A percentile compares a stretch with the other conserved stretches of the same genome.
These are phyloP conservation scores for Drosophila neutralis DNA, from an alignment of 2,888 invertebrate species.

Conservation along the genomic window DNA sequence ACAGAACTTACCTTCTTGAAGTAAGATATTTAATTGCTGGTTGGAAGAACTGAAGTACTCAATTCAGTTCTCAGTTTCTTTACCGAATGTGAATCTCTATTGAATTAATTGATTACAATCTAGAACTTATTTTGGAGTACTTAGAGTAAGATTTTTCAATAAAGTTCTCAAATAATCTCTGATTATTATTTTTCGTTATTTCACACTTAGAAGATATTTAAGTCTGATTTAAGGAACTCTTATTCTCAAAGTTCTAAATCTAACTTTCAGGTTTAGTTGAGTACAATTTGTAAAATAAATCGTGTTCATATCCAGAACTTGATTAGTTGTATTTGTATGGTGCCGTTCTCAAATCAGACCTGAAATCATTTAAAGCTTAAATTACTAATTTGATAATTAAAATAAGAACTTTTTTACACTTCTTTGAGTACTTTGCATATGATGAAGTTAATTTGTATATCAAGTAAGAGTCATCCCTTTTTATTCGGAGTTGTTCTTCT, in stretches of 20 bases:
- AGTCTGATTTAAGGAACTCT: not conserved
- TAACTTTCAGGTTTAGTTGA: not conserved
- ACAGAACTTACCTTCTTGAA: not conserved
- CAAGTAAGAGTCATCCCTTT: not conserved
- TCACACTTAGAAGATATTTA: no score
- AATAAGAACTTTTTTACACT: not conserved
- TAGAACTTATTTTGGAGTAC: not conserved
- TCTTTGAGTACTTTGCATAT: fast-evolving
- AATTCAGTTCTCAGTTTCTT: no score
- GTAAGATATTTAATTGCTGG: not conserved
- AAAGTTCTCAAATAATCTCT: not conserved
- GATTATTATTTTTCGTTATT: not conserved
- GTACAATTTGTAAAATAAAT: not conserved
- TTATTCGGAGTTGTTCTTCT: not conserved
- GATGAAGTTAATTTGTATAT: not conserved
- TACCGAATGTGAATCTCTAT: not conserved
- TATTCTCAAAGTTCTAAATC: not conserved
- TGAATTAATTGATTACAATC: not conserved
- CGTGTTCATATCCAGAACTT: not conserved
- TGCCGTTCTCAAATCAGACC: not conserved
- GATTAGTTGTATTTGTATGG: not conserved
- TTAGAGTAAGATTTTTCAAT: not conserved
- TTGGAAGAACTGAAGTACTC: not conserved
- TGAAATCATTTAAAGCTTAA: not conserved
- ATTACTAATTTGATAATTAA: not conserved